phyloP scores from a whole-genome alignment of 2,797 vertebrate genomes.

The Lepus townsendii region DNA sequence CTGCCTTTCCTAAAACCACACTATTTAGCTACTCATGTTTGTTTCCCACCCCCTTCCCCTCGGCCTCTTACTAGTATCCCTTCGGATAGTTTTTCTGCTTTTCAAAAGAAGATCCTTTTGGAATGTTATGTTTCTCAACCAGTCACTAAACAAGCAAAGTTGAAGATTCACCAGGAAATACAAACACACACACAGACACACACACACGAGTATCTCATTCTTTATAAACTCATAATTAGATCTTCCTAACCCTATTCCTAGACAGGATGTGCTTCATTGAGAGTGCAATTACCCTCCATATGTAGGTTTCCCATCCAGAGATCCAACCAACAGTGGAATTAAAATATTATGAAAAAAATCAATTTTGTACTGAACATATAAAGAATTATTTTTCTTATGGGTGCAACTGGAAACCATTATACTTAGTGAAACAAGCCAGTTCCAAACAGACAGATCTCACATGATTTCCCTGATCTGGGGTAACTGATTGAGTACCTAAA shows the following conservation, averaged over 20 bases:
- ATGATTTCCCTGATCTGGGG: too few species aligned
- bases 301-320: too few species aligned
- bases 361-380: too few species aligned
- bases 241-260: background rate
- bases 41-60: background rate
- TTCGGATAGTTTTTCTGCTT: background rate
- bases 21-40: constrained; percentile 3
- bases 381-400: too few species aligned
- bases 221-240: background rate
- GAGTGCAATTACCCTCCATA: background rate
- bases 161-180: background rate
- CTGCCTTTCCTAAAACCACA: background rate
- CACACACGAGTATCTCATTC: background rate
- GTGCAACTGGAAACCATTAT: too few species aligned
- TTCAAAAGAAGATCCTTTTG: background rate
- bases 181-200: background rate
- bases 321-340: too few species aligned
- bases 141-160: background rate
- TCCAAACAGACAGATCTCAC: too few species aligned
- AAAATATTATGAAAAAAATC: too few species aligned
- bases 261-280: too few species aligned
- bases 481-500: too few species aligned
- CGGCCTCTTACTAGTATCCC: background rate
- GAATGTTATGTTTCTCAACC: background rate
- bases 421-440: too few species aligned